Evolutionary conservation across 2,888 invertebrate genomes (phyloP), one percentile per base, ranked within the genome.

Genomic region (Lithophane leautieri): DNA sequence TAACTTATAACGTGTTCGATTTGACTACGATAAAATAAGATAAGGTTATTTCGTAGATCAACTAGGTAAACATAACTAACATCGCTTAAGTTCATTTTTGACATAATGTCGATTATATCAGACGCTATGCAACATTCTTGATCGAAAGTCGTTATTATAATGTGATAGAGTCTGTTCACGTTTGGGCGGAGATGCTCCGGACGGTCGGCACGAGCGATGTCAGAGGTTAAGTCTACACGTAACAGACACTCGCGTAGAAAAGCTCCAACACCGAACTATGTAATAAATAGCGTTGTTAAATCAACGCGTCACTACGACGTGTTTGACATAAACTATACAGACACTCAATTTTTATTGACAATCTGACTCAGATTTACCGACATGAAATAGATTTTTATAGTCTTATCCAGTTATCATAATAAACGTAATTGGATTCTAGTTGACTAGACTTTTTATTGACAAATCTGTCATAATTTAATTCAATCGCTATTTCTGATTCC

Each of bases 211-310:
- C 86, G 86, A 80, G 83, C 83, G 40, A 70, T 85, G 90, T 90
- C 91, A 90, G 75, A 89, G 90, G 90, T 91, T 84, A 90, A 84
- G 44, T 54, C 70, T n/a, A 56, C 61, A 73, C 83, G 83, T 83
- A 80, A 80, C 65, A 56, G 34, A 80, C 61, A 76, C 47, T 62
- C 22, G 14, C 4, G 19, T 65, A 73, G 63, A 76, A 83, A 79
- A 71, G 56, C 70, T 60, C 22, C 22, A 44, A 54, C 70, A 62
- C 52, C 63, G 19, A 63, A 60, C 8, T 47, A 52, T 68, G 22
- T 84, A 70, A 79, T 40, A 52, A 67, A 82, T 70, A 63, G 73
- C 40, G 61, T 65, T 63, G 61, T 80, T 85, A 80, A 73, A 74
- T 82, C 75, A 67, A 76, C 63, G 52, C 19, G 40, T 56, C 72